Evolutionary conservation across 1,140 invertebrate genomes (phyloP).

Genomic region (Pseudoatta argentina): DNA sequence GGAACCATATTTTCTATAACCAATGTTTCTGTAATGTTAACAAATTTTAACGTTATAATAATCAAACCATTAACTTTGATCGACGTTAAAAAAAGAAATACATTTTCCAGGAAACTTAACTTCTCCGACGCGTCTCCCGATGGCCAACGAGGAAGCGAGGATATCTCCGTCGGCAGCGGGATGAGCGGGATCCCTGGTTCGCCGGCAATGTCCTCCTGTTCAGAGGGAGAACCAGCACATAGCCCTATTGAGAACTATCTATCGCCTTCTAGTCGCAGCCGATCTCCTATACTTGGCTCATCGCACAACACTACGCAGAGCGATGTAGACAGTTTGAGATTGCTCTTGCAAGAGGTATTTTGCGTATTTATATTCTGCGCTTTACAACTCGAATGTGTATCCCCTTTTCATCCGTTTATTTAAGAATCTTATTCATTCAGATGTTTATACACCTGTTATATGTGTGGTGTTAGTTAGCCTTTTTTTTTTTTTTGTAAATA

Average conservation of each 20-base stretch:
- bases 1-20: slow-evolving; percentile 59
- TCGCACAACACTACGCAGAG: slow-evolving; percentile 80
- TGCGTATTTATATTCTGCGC: slow-evolving; percentile 26
- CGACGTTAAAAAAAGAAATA: not conserved
- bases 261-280: slow-evolving; percentile 76
- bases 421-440: not conserved
- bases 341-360: slow-evolving; percentile 84
- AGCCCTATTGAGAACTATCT: slow-evolving; percentile 84
- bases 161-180: slow-evolving; percentile 74
- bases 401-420: slow-evolving; percentile 11
- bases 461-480: slow-evolving; percentile 30
- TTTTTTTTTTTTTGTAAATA: slow-evolving; percentile 29
- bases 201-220: slow-evolving; percentile 84
- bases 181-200: slow-evolving; percentile 82
- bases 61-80: not conserved
- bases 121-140: slow-evolving; percentile 83
- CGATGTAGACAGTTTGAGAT: slow-evolving; percentile 83
- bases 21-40: too few species aligned
- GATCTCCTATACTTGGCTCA: slow-evolving; percentile 84
- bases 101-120: slow-evolving; percentile 77
- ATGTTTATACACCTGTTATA: slow-evolving; percentile 4
- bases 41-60: not conserved
- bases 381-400: not conserved
- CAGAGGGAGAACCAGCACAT: slow-evolving; percentile 83
- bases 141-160: slow-evolving; percentile 78